Base-by-base conservation (phyloP, 2,113 vertebrate species). In the Onychostruthus taczanowskii region DNA sequence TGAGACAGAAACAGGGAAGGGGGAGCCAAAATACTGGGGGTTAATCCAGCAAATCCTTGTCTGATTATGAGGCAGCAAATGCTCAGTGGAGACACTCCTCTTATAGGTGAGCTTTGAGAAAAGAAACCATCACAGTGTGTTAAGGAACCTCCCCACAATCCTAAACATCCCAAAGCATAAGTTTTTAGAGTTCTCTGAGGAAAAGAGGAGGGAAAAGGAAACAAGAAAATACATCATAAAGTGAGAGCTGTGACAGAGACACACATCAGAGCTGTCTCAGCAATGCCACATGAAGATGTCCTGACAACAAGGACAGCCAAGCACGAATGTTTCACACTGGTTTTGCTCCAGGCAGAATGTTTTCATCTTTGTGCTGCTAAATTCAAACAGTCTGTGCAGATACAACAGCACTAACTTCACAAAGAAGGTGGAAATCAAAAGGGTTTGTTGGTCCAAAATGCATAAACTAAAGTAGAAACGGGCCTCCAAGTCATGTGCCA, bases 401-500 rank as follows among this genome's bases (percentile, higher is more conserved):
- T 88, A 88, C 64, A 89, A 81, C 74, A 63, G 84, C 79, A 63
- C 64, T 67, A 63, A 47, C 69, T 96, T 61, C 90, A 86, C 86
- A 91, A 73, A 92, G 94, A 93, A 95, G 87, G 92, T 92, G 76
- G 80, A 84, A 88, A 81, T 79, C 73, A 93, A 87, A 90, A 93
- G n/a, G 83, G 58, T 76, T 87, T 84, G 55, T 19, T 85, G 30
- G 30, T 94, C 90, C 93, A 90, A 68, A 86, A 93, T 9, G 72
- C 88, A 92, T 28, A 69, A 95, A 93, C 84, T 35, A 23, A 94
- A 95, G 79, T 6, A 67, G 77, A 76, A 92, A 76, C 0, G 33
- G 47, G 87, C 31, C 68, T 73, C 55, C 67, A 31, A 94, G 85
- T 84, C 89, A 77, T 76, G 80, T 82, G 74, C 50, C 7, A 1